A percentile compares a stretch with the other conserved stretches of the same genome.
Conservation (phyloP, 2,888 invertebrate genomes). For the Sesamia inferens region DNA sequence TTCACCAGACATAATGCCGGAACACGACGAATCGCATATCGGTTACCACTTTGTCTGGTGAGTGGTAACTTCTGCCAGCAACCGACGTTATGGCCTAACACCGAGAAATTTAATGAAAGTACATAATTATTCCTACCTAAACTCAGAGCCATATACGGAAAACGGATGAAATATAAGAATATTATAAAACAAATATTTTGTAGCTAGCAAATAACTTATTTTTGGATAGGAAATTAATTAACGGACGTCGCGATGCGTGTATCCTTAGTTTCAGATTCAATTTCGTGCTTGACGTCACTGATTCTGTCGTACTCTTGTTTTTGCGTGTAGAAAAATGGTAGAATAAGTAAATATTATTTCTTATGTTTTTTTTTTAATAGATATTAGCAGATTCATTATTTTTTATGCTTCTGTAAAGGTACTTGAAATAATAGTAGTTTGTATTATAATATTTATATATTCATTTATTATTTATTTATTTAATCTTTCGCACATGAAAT, state of each 20-base stretch:
- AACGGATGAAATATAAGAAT: conserved; percentile 3
- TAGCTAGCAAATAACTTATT: conserved; percentile 1
- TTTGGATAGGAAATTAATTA: conserved; percentile 44
- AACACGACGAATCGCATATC: too few species aligned
- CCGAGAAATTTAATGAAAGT: background rate
- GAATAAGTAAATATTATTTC: background rate
- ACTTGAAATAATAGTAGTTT: background rate
- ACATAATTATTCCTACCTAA: background rate
- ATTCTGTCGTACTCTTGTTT: background rate
- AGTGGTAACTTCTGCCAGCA: too few species aligned
- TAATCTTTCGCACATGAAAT: too few species aligned
- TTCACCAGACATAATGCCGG: too few species aligned
- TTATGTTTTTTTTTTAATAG: background rate
- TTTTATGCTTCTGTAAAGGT: background rate
- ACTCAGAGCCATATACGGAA: background rate
- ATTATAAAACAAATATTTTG: background rate
- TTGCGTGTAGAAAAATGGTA: too few species aligned
- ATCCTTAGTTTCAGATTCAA: conserved; percentile 35
- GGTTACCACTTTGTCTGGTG: too few species aligned
- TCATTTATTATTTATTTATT: too few species aligned
- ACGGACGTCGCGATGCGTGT: conserved; percentile 23
- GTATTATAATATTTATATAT: too few species aligned
- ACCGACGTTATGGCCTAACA: too few species aligned
- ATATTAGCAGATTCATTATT: background rate
- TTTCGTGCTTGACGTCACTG: conserved; percentile 42